A percentile compares a stretch with the other conserved stretches of the same genome.
These are phyloP conservation scores for Drosophila prolongata DNA, from an alignment of 2,888 invertebrate genomes.

Conservation along the genomic window DNA sequence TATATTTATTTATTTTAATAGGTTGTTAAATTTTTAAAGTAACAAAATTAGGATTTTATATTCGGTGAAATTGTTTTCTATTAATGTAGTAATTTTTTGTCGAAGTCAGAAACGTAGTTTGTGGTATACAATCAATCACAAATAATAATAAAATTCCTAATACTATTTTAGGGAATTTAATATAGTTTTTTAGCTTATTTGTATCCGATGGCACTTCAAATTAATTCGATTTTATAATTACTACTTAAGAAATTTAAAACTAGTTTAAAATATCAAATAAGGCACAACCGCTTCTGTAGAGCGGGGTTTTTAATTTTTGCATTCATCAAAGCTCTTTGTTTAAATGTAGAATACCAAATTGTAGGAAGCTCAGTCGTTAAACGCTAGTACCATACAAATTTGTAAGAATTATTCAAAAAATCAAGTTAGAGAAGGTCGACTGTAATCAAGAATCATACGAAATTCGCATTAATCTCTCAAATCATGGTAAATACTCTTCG, in stretches of 20 bases:
- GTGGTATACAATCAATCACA: neutral
- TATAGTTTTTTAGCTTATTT: neutral
- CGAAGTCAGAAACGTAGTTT: neutral
- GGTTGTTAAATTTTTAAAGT: neutral
- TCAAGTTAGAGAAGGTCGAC: slow-evolving; percentile 21
- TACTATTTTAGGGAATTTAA: neutral
- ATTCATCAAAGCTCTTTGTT: too few relatives aligned
- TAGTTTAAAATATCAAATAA: too few relatives aligned
- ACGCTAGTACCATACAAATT: neutral
- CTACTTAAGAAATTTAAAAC: too few relatives aligned
- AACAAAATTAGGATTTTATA: slow-evolving; percentile 2
- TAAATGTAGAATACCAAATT: neutral
- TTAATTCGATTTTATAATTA: too few relatives aligned
- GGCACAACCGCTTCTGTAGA: too few relatives aligned
- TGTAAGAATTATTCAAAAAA: neutral
- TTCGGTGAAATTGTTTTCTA: slow-evolving; percentile 6
- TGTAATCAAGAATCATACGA: slow-evolving; percentile 9
- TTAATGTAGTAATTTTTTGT: neutral
- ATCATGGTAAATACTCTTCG: slow-evolving; percentile 44
- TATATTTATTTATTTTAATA: neutral
- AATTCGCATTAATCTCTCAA: slow-evolving; percentile 40
- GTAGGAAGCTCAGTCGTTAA: slow-evolving; percentile 4
- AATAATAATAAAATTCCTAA: neutral
- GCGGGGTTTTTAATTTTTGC: too few relatives aligned
- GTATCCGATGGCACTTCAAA: too few relatives aligned